Base-by-base conservation (phyloP, 2,113 vertebrate species). In the Triplophysa dalaica region DNA sequence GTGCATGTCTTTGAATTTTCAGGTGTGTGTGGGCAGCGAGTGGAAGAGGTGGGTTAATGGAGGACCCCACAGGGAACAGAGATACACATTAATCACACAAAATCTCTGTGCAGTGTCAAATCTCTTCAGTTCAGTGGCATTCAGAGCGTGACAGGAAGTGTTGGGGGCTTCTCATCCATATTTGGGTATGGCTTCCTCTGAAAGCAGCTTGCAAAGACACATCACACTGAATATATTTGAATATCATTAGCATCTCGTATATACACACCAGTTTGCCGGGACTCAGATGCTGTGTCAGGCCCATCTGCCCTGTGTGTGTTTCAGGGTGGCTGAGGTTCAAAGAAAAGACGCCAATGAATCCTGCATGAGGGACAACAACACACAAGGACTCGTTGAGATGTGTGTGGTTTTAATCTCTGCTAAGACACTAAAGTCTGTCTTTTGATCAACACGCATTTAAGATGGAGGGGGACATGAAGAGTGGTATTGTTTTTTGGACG, bases 11-110 rank as follows among this genome's bases (percentile, higher is more conserved):
- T 12, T 50, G 48, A 14, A 48, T 48, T 48, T 48, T 48, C 12
- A 48, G 12, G 45, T 88, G 90, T 90, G 85, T 86, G 89, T 86
- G 87, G 85, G 87, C 83, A 87, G 86, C 80, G 83, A 73, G 84
- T 81, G 85, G 88, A 85, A 90, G 87, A 80, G 85, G 81, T 79
- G 87, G 88, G 87, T 86, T 92, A 92, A 92, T 90, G 84, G 89
- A 87, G 80, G 89, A 92, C 85, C 87, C 86, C 82, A 90, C 87
- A 80, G 86, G 90, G 90, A 90, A 84, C 88, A 87, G 78, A 88
- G 87, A 87, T 84, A 85, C 89, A 87, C 89, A 93, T 94, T 92
- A 92, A 93, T 93, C 93, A 92, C 72, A 82, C 70, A 60, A 74
- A 67, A 56, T 48, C 38, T 52, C 26, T 62, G 38, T 68, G 10